Percentiles rank a stretch among this genome's conserved stretches.
phyloP scores from a whole-genome alignment of 2,888 invertebrate species.

The Rhogogaster chlorosoma region DNA sequence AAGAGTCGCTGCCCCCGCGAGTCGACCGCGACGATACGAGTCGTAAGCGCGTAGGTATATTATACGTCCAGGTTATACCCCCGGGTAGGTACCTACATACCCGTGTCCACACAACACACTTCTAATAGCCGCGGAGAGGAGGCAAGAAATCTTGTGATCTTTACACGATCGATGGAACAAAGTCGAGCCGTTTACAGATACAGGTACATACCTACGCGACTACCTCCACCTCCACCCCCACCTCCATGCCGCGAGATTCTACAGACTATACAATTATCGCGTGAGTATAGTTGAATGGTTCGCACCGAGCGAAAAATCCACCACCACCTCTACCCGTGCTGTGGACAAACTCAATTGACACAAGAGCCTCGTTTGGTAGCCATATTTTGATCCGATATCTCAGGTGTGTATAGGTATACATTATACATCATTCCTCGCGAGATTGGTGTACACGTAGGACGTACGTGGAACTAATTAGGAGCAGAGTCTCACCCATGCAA shows the following conservation, averaged over 20 bases:
- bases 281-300: background rate
- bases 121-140: background rate
- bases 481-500: background rate
- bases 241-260: no score
- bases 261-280: background rate
- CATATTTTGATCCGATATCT: background rate
- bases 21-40: background rate
- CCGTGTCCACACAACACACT: background rate
- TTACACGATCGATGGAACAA: background rate
- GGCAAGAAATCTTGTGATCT: background rate
- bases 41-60: slow-evolving; percentile 9
- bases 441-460: no score
- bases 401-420: no score
- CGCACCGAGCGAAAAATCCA: background rate
- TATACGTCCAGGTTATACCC: background rate
- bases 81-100: background rate
- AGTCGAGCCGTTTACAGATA: background rate
- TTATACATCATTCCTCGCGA: no score
- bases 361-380: background rate
- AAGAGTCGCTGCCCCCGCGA: slow-evolving; percentile 48
- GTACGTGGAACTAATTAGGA: background rate
- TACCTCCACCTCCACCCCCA: background rate
- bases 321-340: background rate
- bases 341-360: background rate
- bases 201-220: background rate